Evolutionary conservation across 2,797 vertebrate species (phyloP).

Genomic region (Eurystomus glaucurus): DNA sequence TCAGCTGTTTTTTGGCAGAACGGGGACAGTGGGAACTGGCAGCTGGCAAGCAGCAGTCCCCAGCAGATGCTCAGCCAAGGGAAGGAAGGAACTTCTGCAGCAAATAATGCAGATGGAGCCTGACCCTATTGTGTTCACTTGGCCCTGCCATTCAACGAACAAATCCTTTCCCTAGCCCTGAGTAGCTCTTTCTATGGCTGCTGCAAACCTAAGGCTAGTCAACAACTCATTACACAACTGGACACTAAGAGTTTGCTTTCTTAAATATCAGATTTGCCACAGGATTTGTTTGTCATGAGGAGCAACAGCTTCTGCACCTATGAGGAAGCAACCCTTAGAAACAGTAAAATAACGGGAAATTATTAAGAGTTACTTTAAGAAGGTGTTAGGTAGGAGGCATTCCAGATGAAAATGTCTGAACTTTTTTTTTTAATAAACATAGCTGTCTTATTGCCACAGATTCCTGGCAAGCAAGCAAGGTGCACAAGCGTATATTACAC

Average conservation of each 20-base stretch:
- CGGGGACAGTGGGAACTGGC: background rate
- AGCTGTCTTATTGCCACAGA: background rate
- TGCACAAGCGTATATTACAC: background rate
- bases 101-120: conserved; percentile 54
- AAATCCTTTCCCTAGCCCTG: background rate
- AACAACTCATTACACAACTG: background rate
- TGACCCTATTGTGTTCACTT: conserved; percentile 61
- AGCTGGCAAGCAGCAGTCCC: conserved; percentile 51
- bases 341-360: conserved; percentile 7
- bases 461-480: background rate
- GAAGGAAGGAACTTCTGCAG: conserved; percentile 71
- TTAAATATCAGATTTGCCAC: background rate
- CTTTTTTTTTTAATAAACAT: background rate
- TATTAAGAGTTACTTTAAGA: background rate
- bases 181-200: background rate
- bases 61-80: background rate
- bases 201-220: background rate
- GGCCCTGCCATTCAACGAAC: conserved; percentile 25
- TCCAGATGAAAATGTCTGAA: background rate
- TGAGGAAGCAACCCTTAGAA: background rate
- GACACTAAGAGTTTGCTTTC: background rate
- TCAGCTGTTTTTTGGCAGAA: conserved; percentile 35
- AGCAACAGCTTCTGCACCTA: background rate
- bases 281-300: background rate
- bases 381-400: background rate